These are phyloP conservation scores for Campoletis raptor DNA, from an alignment of 2,888 invertebrate genomes.

Conservation along the genomic window DNA sequence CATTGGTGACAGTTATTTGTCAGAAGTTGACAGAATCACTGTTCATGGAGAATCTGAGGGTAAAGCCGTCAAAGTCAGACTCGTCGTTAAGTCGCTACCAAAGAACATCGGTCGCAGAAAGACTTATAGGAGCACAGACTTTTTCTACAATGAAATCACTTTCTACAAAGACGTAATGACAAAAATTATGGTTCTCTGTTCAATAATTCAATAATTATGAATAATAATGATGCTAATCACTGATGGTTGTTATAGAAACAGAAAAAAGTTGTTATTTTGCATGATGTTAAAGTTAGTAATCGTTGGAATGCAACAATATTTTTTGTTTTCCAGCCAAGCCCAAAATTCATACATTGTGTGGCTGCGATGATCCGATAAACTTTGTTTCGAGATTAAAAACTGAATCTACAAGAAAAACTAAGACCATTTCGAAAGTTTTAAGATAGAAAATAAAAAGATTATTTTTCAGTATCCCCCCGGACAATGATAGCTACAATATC, in stretches of 20 bases:
- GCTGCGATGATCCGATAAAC: too few relatives aligned
- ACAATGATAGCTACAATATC: not conserved
- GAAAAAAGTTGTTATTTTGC: too few relatives aligned
- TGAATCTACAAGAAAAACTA: too few relatives aligned
- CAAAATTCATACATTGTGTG: too few relatives aligned
- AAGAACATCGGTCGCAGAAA: constrained; percentile 87
- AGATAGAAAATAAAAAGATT: too few relatives aligned
- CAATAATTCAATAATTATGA: not conserved
- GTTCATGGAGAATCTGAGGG: constrained; percentile 85
- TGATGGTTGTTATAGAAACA: too few relatives aligned
- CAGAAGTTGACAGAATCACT: constrained; percentile 88
- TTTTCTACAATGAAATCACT: constrained; percentile 90
- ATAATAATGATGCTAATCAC: too few relatives aligned
- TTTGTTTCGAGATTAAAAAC: too few relatives aligned
- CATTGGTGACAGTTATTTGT: constrained; percentile 91
- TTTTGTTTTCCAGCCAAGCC: too few relatives aligned
- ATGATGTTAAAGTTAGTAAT: too few relatives aligned
- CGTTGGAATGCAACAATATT: too few relatives aligned
- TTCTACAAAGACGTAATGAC: constrained; percentile 86
- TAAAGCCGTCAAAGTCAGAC: constrained; percentile 84
- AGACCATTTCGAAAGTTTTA: too few relatives aligned
- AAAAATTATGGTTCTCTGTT: not conserved
- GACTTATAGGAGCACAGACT: constrained; percentile 88
- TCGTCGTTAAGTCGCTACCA: constrained; percentile 90
- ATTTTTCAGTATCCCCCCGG: not conserved